These are phyloP conservation scores for Piezodorus guildinii DNA, from an alignment of 1,140 invertebrate genomes.

Conservation along the genomic window DNA sequence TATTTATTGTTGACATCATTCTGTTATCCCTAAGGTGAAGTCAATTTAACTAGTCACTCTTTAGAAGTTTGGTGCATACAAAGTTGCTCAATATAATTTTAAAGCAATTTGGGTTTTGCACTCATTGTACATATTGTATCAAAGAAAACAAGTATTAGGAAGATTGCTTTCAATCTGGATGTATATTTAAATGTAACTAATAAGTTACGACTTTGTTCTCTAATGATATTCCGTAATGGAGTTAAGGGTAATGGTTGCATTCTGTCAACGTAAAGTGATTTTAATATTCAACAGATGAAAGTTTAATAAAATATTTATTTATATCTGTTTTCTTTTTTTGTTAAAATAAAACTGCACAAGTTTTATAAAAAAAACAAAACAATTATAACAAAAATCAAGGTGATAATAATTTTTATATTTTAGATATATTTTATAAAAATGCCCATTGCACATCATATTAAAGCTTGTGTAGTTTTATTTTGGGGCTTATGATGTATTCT, in stretches of 20 bases:
- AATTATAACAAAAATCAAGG: no score
- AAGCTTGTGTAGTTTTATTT: no score
- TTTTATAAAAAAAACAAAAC: no score
- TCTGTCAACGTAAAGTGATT: background rate
- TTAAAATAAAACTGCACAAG: no score
- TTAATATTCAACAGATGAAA: background rate
- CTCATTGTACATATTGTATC: background rate
- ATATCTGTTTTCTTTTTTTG: no score
- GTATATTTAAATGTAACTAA: slow-evolving; percentile 4
- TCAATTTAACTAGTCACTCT: slow-evolving; percentile 5
- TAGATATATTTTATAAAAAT: no score
- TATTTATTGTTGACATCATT: background rate
- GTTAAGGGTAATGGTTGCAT: background rate
- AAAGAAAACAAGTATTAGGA: background rate
- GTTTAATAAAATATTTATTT: no score
- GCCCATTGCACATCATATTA: no score
- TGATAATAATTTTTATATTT: no score
- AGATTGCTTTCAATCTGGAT: slow-evolving; percentile 11
- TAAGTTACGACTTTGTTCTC: background rate
- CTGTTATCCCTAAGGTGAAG: background rate
- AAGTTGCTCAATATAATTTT: slow-evolving; percentile 3
- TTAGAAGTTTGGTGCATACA: slow-evolving; percentile 6
- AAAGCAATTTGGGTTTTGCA: slow-evolving; percentile 8
- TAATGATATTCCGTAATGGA: slow-evolving; percentile 2
- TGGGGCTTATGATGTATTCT: no score